phyloP scores from a whole-genome alignment of 2,113 vertebrate species.

The Tragelaphus imberbis region DNA sequence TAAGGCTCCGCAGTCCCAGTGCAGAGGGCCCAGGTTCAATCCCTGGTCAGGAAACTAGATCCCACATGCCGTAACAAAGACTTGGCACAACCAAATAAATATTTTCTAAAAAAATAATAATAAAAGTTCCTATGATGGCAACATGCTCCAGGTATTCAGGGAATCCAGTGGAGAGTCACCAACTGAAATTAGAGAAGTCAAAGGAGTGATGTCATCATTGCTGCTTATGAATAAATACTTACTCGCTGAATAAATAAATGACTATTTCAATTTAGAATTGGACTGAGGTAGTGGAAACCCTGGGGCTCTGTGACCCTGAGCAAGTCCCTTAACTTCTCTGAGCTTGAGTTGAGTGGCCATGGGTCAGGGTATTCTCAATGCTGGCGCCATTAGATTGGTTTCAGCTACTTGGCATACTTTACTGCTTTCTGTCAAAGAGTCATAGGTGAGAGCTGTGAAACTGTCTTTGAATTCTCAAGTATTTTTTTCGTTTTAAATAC shows the following conservation, averaged over 20 bases:
- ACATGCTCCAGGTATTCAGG: background rate
- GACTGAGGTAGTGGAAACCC: background rate
- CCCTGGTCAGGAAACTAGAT: background rate
- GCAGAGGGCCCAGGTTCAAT: background rate
- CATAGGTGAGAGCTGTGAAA: background rate
- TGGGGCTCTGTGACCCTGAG: background rate
- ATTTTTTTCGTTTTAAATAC: background rate
- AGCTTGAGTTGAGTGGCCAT: background rate
- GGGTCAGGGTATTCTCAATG: background rate
- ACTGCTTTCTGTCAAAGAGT: background rate
- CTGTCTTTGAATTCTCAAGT: background rate
- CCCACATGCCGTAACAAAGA: background rate
- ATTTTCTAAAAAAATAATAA: background rate
- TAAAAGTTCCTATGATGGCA: background rate
- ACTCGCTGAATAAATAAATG: background rate
- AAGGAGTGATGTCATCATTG: background rate
- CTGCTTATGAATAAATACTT: background rate
- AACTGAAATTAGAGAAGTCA: background rate
- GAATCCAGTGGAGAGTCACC: background rate
- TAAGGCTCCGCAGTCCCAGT: background rate
- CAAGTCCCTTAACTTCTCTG: background rate
- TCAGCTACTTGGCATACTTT: background rate
- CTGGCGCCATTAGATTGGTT: background rate
- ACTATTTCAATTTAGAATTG: background rate
- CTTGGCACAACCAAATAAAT: background rate